Base-by-base conservation (phyloP, 92 coral and sea anemone genomes). In the Umimayanthus chanpuru region DNA sequence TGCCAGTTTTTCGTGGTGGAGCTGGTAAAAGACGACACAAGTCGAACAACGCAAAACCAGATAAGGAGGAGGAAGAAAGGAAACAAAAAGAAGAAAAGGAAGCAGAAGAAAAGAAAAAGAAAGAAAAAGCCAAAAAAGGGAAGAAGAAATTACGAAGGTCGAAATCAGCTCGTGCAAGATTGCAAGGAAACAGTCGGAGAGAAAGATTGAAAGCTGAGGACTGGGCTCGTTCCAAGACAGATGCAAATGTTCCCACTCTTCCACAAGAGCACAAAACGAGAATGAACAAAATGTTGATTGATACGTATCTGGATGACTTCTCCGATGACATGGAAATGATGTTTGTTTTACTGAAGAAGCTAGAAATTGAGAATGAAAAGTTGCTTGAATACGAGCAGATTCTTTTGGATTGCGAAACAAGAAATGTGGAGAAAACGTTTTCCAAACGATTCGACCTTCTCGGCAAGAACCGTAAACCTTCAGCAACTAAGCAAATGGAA, bases 211-310 rank as follows among this genome's bases (percentile, higher is more conserved):
- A 38, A 12, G 87, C 87, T 9, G 87, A 83, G 26, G 43, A 70
- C n/a, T 83, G 87, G 87, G 78, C 74, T 28, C 87, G 87, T 65
- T 47, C 87, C 66, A 83, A 83, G 41, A 83, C 87, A 67, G 87
- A 83, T 70, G 76, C 87, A 6, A 79, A 83, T 71, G 67, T 83
- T 16, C 87, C 87, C 16, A 67, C 87, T 6, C 87, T 83, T 23
- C 87, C 61, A 14, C 74, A 25, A 14, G 87, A 83, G 11, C 87
- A 70, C 32, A 83, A 71, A 71, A 68, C 74, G 25, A 70, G 36
- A 43, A 44, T 83, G 87, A 83, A 83, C 43, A 36, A 83, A 50
- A 83, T 83, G 87, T 9, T 83, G 43, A 83, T 68, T 70, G 78
- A 83, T 29, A 83, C 71, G 87, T 83, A 83, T 18, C 76, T 72